phyloP scores from a whole-genome alignment of 2,113 vertebrate species.

The Ranitomeya imitator region DNA sequence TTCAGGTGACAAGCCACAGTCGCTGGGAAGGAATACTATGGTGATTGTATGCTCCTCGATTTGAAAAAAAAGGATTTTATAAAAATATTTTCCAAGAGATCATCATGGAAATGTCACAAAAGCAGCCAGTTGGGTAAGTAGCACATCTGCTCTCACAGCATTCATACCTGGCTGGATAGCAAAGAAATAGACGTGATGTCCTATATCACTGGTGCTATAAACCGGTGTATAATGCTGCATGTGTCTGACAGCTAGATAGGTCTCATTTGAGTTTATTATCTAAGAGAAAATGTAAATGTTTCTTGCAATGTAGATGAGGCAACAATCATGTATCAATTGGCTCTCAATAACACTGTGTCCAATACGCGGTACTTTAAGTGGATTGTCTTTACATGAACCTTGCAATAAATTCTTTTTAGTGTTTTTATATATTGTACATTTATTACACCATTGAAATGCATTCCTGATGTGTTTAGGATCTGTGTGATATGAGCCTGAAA shows the following conservation, averaged over 20 bases:
- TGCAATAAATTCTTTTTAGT: too few species aligned
- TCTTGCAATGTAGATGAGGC: too few species aligned
- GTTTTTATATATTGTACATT: too few species aligned
- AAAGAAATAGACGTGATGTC: not conserved
- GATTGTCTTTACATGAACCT: too few species aligned
- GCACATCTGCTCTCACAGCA: not conserved
- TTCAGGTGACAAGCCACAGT: not conserved
- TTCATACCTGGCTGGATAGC: not conserved
- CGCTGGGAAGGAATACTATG: not conserved
- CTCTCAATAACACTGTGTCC: too few species aligned
- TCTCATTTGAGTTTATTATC: not conserved
- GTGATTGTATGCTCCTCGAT: not conserved
- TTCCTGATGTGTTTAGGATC: too few species aligned
- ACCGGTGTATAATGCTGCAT: too few species aligned
- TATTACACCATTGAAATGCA: too few species aligned
- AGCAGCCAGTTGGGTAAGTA: slow-evolving; percentile 14
- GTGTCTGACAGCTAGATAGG: not conserved
- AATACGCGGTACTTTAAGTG: too few species aligned
- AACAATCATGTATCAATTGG: too few species aligned
- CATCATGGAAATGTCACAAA: slow-evolving; percentile 5
- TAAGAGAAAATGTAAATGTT: not conserved
- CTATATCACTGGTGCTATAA: too few species aligned
- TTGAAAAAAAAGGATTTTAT: slow-evolving; percentile 20
- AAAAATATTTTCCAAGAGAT: slow-evolving; percentile 1
- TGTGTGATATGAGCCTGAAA: too few species aligned